These are phyloP conservation scores for Takifugu rubripes DNA, from an alignment of 2,797 vertebrate species.

Conservation along the genomic window DNA sequence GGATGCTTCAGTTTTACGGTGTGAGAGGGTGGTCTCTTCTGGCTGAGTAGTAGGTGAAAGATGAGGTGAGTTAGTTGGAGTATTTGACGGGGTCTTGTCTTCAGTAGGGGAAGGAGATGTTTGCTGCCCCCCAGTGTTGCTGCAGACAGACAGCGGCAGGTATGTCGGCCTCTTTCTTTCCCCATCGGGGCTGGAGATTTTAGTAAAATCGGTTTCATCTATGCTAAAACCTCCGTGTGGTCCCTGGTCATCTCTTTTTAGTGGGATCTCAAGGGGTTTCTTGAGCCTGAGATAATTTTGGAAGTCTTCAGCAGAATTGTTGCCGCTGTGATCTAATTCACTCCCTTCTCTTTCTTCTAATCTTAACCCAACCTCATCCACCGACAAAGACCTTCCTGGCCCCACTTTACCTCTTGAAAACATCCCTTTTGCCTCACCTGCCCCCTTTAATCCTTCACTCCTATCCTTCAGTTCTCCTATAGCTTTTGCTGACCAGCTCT, in stretches of 20 bases:
- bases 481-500: slow-evolving; percentile 46
- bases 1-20: not conserved
- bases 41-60: slow-evolving; percentile 13
- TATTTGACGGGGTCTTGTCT: slow-evolving; percentile 65
- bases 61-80: slow-evolving; percentile 33
- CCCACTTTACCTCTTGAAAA: slow-evolving; percentile 25
- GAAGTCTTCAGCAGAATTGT: slow-evolving; percentile 9
- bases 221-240: not conserved
- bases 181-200: slow-evolving; percentile 27
- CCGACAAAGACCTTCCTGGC: slow-evolving; percentile 48
- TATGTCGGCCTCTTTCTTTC: slow-evolving; percentile 1
- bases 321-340: not conserved
- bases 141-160: not conserved
- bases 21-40: not conserved
- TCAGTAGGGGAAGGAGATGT: slow-evolving; percentile 35
- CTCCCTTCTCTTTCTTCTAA: slow-evolving; percentile 7
- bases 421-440: not conserved
- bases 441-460: slow-evolving; percentile 24
- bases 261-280: slow-evolving; percentile 27
- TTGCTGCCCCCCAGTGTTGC: slow-evolving; percentile 16
- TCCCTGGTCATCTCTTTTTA: slow-evolving; percentile 15
- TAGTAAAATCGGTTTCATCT: slow-evolving; percentile 62
- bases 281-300: slow-evolving; percentile 31
- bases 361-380: slow-evolving; percentile 44
- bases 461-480: slow-evolving; percentile 27